A percentile compares a stretch with the other conserved stretches of the same genome.
Evolutionary conservation across 2,797 vertebrate genomes (phyloP).

Genomic region (Trematomus bernacchii): DNA sequence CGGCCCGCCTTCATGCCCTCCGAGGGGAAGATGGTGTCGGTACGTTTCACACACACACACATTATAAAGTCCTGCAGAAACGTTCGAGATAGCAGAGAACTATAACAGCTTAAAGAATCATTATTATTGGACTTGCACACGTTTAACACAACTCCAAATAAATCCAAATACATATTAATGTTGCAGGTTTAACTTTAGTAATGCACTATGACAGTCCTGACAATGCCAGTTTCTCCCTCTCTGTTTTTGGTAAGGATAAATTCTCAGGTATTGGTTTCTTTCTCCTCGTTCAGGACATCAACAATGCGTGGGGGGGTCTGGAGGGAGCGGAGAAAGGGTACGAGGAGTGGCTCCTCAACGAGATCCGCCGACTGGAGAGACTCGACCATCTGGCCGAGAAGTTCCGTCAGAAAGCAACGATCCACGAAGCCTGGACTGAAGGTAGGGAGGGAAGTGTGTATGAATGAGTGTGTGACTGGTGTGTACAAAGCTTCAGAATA

Average conservation of each 20-base stretch:
- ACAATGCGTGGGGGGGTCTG: slow-evolving; percentile 94
- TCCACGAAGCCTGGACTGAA: slow-evolving; percentile 97
- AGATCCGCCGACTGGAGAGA: slow-evolving; percentile 96
- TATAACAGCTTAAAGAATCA: no score
- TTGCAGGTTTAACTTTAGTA: no score
- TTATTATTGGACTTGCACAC: no score
- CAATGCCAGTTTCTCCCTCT: no score
- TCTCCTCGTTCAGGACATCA: slow-evolving; percentile 89
- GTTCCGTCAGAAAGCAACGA: slow-evolving; percentile 97
- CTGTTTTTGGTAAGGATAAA: no score
- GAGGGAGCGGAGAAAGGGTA: slow-evolving; percentile 98
- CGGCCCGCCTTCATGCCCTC: slow-evolving; percentile 99
- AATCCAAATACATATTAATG: no score
- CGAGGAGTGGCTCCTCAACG: slow-evolving; percentile 98
- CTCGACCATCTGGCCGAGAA: slow-evolving; percentile 98
- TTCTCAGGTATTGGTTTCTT: neutral
- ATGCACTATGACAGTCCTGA: no score
- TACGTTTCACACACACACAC: slow-evolving; percentile 71
- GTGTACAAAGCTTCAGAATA: no score
- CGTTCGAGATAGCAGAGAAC: no score
- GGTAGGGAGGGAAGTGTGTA: slow-evolving; percentile 44
- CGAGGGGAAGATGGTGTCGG: slow-evolving; percentile 98
- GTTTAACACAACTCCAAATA: no score
- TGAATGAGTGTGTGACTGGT: no score
- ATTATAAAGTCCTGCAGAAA: no score